A percentile compares a stretch with the other conserved stretches of the same genome.
These are phyloP conservation scores for Pristionchus maxplancki DNA, from an alignment of 2,888 invertebrate genomes.

Conservation along the genomic window DNA sequence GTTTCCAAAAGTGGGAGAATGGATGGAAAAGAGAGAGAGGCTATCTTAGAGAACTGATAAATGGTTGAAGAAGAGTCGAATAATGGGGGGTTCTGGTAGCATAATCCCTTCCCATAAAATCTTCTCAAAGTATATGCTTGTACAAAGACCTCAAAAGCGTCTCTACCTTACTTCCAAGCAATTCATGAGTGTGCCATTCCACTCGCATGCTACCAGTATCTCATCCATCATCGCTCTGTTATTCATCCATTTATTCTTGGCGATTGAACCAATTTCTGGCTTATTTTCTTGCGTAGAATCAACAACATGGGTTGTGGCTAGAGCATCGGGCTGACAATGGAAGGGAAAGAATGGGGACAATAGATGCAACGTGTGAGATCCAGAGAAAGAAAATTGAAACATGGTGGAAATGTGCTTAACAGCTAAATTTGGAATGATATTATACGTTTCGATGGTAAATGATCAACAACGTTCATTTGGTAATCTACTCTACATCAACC, in stretches of 20 bases:
- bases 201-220: neutral
- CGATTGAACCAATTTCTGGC: conserved; percentile 28
- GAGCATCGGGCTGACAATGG: conserved; percentile 22
- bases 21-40: neutral
- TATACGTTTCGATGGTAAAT: neutral
- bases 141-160: neutral
- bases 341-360: neutral
- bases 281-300: conserved; percentile 4
- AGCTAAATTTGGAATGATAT: neutral
- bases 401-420: neutral
- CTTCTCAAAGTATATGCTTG: too few relatives aligned
- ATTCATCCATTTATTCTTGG: conserved; percentile 27
- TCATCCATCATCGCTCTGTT: conserved; percentile 26
- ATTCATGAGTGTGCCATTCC: neutral
- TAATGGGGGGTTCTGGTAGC: neutral
- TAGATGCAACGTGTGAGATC: neutral
- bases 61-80: neutral
- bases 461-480: neutral
- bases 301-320: conserved; percentile 8
- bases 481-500: neutral
- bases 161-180: neutral
- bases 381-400: neutral
- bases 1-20: neutral
- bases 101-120: neutral
- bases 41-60: conserved; percentile 1